A percentile compares a stretch with the other conserved stretches of the same genome.
phyloP scores from a whole-genome alignment of 1,140 invertebrate species.

The Drosophila orosa region DNA sequence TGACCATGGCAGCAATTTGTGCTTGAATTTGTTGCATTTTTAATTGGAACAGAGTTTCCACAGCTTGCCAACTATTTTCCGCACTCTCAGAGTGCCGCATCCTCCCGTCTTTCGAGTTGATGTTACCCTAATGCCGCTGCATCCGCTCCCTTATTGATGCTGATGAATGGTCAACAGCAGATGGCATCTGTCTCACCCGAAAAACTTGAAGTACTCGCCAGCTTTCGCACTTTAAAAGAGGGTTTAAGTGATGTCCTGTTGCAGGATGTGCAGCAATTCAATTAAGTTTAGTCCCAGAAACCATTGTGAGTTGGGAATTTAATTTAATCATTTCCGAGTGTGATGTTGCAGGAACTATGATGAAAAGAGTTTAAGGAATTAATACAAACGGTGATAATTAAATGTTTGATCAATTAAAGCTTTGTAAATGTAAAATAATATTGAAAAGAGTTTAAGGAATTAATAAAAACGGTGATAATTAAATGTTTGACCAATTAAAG shows the following conservation, averaged over 20 bases:
- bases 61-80: constrained; percentile 53
- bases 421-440: too few relatives aligned
- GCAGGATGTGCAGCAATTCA: constrained; percentile 11
- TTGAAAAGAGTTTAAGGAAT: not conserved
- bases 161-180: constrained; percentile 41
- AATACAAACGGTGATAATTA: not conserved
- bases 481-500: not conserved
- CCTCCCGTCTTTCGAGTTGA: constrained; percentile 5
- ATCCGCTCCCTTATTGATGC: constrained; percentile 23
- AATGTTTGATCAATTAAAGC: not conserved
- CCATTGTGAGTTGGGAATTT: not conserved
- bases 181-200: constrained; percentile 19
- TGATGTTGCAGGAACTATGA: not conserved
- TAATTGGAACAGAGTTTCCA: constrained; percentile 47
- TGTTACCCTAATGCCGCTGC: constrained; percentile 21
- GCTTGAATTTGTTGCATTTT: constrained; percentile 52
- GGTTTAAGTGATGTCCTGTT: constrained; percentile 1
- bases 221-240: constrained; percentile 4
- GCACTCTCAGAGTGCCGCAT: constrained; percentile 17
- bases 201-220: constrained; percentile 23
- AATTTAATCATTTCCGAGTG: not conserved
- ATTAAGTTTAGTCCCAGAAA: not conserved
- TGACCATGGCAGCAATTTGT: constrained; percentile 23
- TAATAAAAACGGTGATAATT: not conserved
- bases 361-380: not conserved